A percentile compares a stretch with the other conserved stretches of the same genome.
Conservation (phyloP, 30 jellyfish, hydroid and myxozoan genomes). For the Chrysaora quinquecirrha region DNA sequence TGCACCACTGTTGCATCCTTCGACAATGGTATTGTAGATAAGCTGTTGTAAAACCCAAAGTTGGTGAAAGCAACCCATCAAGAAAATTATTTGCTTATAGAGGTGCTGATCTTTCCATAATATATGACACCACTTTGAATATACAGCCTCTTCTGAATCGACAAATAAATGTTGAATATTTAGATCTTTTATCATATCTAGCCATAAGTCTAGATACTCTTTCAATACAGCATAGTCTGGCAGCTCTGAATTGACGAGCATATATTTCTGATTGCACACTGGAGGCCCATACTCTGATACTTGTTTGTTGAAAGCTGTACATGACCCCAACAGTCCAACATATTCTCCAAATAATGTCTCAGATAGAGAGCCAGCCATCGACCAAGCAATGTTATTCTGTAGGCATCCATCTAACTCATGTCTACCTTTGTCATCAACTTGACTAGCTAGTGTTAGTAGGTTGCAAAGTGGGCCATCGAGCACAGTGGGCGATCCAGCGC, state of each 20-base stretch:
- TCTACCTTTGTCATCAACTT: slow-evolving; percentile 16
- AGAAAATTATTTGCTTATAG: too few relatives aligned
- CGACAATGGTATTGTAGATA: slow-evolving; percentile 12
- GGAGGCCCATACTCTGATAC: slow-evolving; percentile 25
- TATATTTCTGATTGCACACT: slow-evolving; percentile 19
- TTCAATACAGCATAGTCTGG: slow-evolving; percentile 50
- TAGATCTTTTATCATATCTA: slow-evolving; percentile 9
- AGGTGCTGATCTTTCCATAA: slow-evolving; percentile 34
- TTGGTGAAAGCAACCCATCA: slow-evolving; percentile 48
- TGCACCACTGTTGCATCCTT: too few relatives aligned
- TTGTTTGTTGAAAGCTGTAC: slow-evolving; percentile 36
- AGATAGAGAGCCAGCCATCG: too few relatives aligned
- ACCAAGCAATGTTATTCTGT: slow-evolving; percentile 44
- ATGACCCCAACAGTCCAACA: slow-evolving; percentile 44
- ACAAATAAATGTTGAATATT: slow-evolving; percentile 36
- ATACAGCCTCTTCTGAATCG: slow-evolving; percentile 63
- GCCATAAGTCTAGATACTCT: slow-evolving; percentile 39
- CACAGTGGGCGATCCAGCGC: too few relatives aligned
- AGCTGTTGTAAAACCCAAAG: slow-evolving; percentile 27
- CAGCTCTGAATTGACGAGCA: slow-evolving; percentile 46
- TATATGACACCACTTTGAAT: slow-evolving; percentile 42
- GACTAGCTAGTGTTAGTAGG: too few relatives aligned
- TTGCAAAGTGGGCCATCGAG: too few relatives aligned
- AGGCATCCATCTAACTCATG: slow-evolving; percentile 16
- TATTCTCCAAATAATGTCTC: slow-evolving; percentile 20